phyloP scores from a whole-genome alignment of 2,113 vertebrate species.

The Pluvianellus socialis region DNA sequence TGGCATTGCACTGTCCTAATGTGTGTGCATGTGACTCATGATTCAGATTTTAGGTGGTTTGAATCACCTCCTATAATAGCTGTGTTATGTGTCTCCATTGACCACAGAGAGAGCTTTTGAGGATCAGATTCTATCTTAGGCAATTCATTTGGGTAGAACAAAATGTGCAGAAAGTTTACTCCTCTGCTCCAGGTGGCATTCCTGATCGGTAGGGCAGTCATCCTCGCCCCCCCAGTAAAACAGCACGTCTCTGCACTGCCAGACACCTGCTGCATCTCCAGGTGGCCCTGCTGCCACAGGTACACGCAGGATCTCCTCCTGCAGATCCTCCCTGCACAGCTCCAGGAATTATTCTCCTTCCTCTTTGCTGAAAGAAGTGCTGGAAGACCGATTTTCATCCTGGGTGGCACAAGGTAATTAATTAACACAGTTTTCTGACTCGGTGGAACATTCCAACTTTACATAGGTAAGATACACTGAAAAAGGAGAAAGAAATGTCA shows the following conservation, averaged over 20 bases:
- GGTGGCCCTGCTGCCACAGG: not conserved
- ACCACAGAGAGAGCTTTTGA: not conserved
- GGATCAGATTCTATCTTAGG: not conserved
- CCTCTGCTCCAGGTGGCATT: not conserved
- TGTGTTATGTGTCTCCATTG: not conserved
- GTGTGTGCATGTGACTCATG: not conserved
- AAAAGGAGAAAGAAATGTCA: not conserved
- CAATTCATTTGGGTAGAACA: not conserved
- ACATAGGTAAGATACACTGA: not conserved
- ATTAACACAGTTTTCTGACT: not conserved
- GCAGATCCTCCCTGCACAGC: not conserved
- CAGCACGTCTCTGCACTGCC: not conserved
- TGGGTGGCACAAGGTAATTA: not conserved
- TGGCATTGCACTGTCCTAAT: not conserved
- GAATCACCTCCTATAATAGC: not conserved
- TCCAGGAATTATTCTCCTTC: not conserved
- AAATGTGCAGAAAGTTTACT: not conserved
- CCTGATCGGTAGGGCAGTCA: not conserved
- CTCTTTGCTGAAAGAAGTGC: not conserved
- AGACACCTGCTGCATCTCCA: not conserved
- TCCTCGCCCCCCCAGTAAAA: not conserved
- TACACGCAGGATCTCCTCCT: not conserved
- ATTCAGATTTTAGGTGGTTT: not conserved
- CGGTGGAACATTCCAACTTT: not conserved
- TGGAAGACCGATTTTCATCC: not conserved